Percentiles rank a stretch among this genome's conserved stretches.
Conservation (phyloP, 2,797 vertebrate species). For the Champsocephalus gunnari region DNA sequence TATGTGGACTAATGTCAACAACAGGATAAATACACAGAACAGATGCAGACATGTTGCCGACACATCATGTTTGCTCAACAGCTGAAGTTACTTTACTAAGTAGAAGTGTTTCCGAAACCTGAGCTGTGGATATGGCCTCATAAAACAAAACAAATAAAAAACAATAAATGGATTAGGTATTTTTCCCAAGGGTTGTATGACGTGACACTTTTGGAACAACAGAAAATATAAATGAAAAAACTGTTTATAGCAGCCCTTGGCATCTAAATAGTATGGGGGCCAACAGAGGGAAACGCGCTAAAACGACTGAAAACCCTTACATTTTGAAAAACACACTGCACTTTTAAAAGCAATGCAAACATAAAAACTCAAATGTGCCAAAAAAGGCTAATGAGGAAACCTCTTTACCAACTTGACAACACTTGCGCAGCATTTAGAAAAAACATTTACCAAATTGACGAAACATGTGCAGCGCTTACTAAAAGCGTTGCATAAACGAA, state of each 20-base stretch:
- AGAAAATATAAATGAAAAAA: background rate
- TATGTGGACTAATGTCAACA: conserved; percentile 36
- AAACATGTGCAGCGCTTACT: too few species aligned
- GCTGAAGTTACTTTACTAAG: background rate
- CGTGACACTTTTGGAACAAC: background rate
- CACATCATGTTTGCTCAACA: background rate
- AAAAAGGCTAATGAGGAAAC: too few species aligned
- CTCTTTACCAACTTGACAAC: too few species aligned
- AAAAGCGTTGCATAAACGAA: too few species aligned
- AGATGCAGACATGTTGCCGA: conserved; percentile 12
- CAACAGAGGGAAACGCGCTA: too few species aligned
- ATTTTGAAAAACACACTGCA: too few species aligned
- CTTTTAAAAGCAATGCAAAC: too few species aligned
- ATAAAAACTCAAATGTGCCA: too few species aligned
- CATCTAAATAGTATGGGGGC: too few species aligned
- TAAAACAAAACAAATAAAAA: background rate
- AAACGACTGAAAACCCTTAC: too few species aligned
- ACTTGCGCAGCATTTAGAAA: too few species aligned
- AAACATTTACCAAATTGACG: too few species aligned
- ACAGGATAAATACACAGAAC: conserved; percentile 30
- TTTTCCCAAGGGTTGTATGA: background rate
- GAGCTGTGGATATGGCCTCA: background rate
- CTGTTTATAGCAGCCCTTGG: background rate
- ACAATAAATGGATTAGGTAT: background rate
- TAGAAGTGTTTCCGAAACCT: background rate